Evolutionary conservation across 2,797 vertebrate genomes (phyloP).

Genomic region (Falco biarmicus): DNA sequence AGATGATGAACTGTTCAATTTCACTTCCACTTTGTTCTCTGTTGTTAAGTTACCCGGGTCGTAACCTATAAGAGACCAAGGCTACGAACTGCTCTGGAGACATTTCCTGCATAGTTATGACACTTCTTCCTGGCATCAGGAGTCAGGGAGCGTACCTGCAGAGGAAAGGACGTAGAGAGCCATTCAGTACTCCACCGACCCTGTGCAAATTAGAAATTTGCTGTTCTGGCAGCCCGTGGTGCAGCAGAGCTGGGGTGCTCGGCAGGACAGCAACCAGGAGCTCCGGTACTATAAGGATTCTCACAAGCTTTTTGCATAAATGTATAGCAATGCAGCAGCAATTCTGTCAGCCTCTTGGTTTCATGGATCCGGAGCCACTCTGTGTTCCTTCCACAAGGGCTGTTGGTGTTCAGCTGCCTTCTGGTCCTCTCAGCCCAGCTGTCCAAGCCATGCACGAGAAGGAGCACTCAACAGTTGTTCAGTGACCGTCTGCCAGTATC

Average conservation of each 20-base stretch:
- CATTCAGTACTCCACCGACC: not conserved
- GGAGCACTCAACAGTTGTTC: not conserved
- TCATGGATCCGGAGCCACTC: not conserved
- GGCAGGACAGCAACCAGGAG: not conserved
- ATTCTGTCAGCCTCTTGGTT: not conserved
- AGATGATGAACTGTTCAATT: not conserved
- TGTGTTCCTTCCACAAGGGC: not conserved
- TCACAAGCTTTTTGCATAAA: not conserved
- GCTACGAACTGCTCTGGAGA: not conserved
- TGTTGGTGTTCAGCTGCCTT: not conserved
- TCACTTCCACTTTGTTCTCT: not conserved
- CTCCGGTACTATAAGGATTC: accelerated
- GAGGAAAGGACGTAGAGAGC: not conserved
- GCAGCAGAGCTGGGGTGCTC: not conserved
- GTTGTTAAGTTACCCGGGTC: not conserved
- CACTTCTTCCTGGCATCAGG: not conserved
- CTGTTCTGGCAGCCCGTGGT: not conserved
- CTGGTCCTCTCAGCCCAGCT: not conserved
- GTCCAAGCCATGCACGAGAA: not conserved
- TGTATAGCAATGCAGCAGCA: not conserved
- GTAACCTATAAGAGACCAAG: not conserved
- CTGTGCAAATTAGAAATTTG: not conserved
- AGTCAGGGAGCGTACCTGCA: not conserved
- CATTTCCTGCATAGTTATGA: not conserved
- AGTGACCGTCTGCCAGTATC: not conserved